These are phyloP conservation scores for Diploptera punctata DNA, from an alignment of 2,888 invertebrate genomes.

Conservation along the genomic window DNA sequence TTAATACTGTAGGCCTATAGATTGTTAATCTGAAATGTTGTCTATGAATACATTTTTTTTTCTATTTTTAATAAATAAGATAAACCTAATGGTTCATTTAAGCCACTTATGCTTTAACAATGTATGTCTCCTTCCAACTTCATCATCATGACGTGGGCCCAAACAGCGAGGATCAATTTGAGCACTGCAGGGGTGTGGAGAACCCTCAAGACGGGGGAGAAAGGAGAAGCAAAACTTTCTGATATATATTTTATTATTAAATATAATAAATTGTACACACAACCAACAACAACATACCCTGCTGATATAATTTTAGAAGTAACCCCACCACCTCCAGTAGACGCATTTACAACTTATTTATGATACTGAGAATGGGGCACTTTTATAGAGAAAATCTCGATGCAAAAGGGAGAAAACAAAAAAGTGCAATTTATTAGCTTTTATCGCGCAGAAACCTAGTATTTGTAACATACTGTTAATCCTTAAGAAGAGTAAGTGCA, in stretches of 20 bases:
- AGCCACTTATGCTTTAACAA: not conserved
- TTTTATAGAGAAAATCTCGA: constrained; percentile 24
- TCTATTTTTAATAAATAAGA: no score
- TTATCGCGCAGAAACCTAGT: not conserved
- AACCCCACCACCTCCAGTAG: not conserved
- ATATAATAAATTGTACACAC: constrained; percentile 30
- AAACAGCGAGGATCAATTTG: constrained; percentile 26
- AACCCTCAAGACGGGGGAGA: not conserved
- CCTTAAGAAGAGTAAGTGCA: not conserved
- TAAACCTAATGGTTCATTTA: no score
- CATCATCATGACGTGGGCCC: not conserved
- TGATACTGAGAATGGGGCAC: constrained; percentile 29
- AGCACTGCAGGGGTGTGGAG: constrained; percentile 20
- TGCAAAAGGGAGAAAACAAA: constrained; percentile 20
- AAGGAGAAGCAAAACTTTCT: constrained; percentile 16
- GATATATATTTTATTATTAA: constrained; percentile 32
- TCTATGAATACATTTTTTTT: no score
- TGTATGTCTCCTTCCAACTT: not conserved
- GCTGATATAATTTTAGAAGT: constrained; percentile 29
- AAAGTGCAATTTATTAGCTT: constrained; percentile 15
- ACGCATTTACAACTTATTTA: constrained; percentile 14
- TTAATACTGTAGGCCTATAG: no score
- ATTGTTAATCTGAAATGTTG: no score
- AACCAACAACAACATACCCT: constrained; percentile 27
- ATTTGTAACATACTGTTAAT: no score